Conservation (phyloP, 2,797 vertebrate species). For the Pyrocephalus nanus region DNA sequence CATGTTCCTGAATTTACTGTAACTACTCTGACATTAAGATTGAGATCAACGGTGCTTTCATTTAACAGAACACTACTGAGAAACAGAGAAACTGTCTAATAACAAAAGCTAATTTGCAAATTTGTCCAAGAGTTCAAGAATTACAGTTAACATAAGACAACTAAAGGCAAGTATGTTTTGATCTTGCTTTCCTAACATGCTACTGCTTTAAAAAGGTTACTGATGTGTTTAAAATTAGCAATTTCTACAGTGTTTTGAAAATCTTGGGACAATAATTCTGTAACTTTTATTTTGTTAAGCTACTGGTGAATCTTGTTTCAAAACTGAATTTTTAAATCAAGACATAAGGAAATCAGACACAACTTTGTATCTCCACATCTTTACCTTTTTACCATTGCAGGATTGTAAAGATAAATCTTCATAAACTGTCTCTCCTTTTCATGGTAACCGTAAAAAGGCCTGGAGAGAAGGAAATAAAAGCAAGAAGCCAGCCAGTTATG, state of each 20-base stretch:
- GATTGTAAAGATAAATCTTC: conserved; percentile 99
- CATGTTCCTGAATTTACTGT: too few species aligned
- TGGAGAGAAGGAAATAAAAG: conserved; percentile 70
- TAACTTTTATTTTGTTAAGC: neutral
- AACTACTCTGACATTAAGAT: neutral
- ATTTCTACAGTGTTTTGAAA: neutral
- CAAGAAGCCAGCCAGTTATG: conserved; percentile 20
- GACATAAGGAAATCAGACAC: neutral
- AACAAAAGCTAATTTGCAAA: neutral
- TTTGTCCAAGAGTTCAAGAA: neutral
- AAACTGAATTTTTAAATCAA: neutral
- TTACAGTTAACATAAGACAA: neutral
- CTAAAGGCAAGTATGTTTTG: neutral
- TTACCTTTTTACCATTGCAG: conserved; percentile 97
- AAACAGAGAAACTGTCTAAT: neutral
- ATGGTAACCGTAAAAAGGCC: conserved; percentile 97
- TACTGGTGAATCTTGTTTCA: neutral
- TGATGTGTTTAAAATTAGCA: neutral
- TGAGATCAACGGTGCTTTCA: neutral
- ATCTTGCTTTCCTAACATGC: neutral
- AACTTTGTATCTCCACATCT: neutral
- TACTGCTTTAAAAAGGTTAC: neutral
- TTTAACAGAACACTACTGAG: neutral
- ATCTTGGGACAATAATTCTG: neutral
- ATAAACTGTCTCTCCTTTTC: conserved; percentile 94